phyloP scores from a whole-genome alignment of 2,888 invertebrate genomes.

The Leistus spinibarbis region DNA sequence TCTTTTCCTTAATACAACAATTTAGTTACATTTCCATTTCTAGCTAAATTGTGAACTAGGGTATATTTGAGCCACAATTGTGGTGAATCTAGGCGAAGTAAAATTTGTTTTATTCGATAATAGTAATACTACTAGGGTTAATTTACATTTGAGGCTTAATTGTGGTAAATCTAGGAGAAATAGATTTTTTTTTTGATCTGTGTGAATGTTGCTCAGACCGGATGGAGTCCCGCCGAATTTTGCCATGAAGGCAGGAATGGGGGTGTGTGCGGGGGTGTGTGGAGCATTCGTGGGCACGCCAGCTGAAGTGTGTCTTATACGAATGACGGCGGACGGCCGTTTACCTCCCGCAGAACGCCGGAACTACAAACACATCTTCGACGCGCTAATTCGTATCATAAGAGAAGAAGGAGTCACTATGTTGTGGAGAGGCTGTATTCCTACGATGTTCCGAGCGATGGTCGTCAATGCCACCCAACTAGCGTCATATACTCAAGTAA shows the following conservation, averaged over 20 bases:
- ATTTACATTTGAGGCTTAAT: too few species aligned
- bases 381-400: constrained; percentile 77
- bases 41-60: too few species aligned
- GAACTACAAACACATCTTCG: constrained; percentile 86
- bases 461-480: constrained; percentile 98
- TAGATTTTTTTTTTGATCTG: constrained; percentile 33
- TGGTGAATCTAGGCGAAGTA: too few species aligned
- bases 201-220: too few species aligned
- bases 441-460: constrained; percentile 91
- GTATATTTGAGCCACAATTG: too few species aligned
- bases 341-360: constrained; percentile 81
- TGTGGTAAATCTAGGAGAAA: too few species aligned
- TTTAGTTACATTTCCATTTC: too few species aligned
- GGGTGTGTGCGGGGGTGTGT: constrained; percentile 82
- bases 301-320: constrained; percentile 88
- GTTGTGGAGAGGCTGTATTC: constrained; percentile 89
- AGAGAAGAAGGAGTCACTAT: constrained; percentile 79
- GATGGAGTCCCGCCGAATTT: constrained; percentile 81
- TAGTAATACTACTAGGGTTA: too few species aligned
- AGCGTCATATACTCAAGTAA: too few species aligned
- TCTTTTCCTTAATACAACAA: too few species aligned
- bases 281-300: constrained; percentile 93
- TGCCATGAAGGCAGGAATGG: constrained; percentile 78
- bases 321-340: constrained; percentile 95
- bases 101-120: too few species aligned